Evolutionary conservation across 2,797 vertebrate species (phyloP).

Genomic region (Acanthopagrus latus): DNA sequence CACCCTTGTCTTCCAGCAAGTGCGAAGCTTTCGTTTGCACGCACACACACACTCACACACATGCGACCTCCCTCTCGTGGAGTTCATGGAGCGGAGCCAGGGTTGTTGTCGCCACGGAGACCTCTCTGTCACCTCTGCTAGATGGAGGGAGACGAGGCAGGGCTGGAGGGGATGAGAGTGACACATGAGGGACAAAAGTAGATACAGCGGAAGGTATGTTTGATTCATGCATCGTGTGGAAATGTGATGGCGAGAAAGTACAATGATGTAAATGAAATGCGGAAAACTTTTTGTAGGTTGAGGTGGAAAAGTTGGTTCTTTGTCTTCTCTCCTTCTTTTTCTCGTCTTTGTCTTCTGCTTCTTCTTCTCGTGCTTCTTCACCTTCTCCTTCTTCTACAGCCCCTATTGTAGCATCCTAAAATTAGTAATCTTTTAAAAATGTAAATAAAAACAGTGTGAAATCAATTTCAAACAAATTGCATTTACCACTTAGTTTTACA

Average conservation of each 20-base stretch:
- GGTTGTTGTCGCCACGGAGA: slow-evolving; percentile 38
- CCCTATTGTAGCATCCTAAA: too few relatives aligned
- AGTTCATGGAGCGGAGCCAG: not conserved
- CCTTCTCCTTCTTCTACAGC: too few relatives aligned
- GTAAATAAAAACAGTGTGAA: too few relatives aligned
- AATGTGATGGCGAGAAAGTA: not conserved
- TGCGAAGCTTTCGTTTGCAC: slow-evolving; percentile 33
- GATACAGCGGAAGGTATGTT: not conserved
- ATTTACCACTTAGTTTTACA: too few relatives aligned
- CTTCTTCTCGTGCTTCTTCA: too few relatives aligned
- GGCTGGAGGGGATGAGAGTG: not conserved
- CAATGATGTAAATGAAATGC: too few relatives aligned
- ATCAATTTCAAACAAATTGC: too few relatives aligned
- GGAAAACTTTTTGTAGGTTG: not conserved
- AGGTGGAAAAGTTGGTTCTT: not conserved
- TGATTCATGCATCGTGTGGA: not conserved
- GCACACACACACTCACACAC: slow-evolving; percentile 14
- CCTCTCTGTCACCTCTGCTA: slow-evolving; percentile 30
- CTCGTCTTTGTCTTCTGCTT: too few relatives aligned
- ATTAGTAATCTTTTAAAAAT: too few relatives aligned
- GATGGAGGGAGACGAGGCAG: slow-evolving; percentile 15
- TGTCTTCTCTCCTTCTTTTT: too few relatives aligned
- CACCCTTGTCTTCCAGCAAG: slow-evolving; percentile 55
- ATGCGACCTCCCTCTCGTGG: slow-evolving; percentile 7
- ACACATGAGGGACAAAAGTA: not conserved